These are phyloP conservation scores for Euzophera pinguis DNA, from an alignment of 2,888 invertebrate species.

Conservation along the genomic window DNA sequence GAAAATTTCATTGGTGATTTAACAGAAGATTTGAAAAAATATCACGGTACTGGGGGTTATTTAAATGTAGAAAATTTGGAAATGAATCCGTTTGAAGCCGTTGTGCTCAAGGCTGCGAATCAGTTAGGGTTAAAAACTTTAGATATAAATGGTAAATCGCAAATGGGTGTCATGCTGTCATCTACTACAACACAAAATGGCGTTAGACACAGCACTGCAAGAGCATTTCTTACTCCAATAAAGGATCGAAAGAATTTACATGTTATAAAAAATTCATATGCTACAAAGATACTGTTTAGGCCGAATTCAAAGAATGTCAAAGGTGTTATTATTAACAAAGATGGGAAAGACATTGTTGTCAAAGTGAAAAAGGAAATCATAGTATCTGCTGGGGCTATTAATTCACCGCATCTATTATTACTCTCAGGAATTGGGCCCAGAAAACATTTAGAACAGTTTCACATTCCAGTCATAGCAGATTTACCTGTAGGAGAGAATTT, in stretches of 20 bases:
- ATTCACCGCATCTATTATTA: slow-evolving; percentile 73
- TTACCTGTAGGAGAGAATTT: slow-evolving; percentile 75
- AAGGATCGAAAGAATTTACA: slow-evolving; percentile 61
- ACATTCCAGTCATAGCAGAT: slow-evolving; percentile 59
- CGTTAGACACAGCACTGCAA: slow-evolving; percentile 69
- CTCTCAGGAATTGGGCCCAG: slow-evolving; percentile 75
- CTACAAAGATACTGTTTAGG: slow-evolving; percentile 74
- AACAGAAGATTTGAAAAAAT: slow-evolving; percentile 33
- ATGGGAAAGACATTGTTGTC: slow-evolving; percentile 48
- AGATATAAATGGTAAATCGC: slow-evolving; percentile 59
- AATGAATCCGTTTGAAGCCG: slow-evolving; percentile 33
- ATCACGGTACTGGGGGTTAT: slow-evolving; percentile 58
- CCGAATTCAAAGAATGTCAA: slow-evolving; percentile 57
- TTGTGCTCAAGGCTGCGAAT: slow-evolving; percentile 52
- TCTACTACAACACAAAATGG: slow-evolving; percentile 69
- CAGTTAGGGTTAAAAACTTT: slow-evolving; percentile 59
- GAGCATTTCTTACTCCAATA: slow-evolving; percentile 67
- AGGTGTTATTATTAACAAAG: slow-evolving; percentile 56
- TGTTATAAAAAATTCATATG: slow-evolving; percentile 73
- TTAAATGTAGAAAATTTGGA: slow-evolving; percentile 50
- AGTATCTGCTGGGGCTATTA: slow-evolving; percentile 69
- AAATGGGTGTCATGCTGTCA: slow-evolving; percentile 67
- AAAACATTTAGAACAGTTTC: slow-evolving; percentile 50
- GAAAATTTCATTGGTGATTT: slow-evolving; percentile 50
- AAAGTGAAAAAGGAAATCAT: slow-evolving; percentile 70